Base-by-base conservation (phyloP, 1,140 invertebrate species). In the Teleopsis dalmanni region DNA sequence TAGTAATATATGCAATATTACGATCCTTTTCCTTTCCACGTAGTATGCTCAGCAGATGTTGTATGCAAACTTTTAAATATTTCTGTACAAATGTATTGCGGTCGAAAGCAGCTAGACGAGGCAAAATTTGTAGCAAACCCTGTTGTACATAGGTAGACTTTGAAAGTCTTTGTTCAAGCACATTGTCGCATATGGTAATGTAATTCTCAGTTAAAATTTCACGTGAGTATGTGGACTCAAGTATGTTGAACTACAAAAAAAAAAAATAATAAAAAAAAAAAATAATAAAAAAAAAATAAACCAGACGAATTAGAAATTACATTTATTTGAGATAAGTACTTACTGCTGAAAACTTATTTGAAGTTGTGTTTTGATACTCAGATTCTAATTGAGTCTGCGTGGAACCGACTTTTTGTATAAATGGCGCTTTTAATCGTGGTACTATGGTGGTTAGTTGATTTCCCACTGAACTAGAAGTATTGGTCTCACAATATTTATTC, bases 21-120 rank as follows among this genome's bases (percentile, higher is more conserved):
- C 85, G 78, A 64, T 95, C 91, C 57, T 87, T 86, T 45, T 92
- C 88, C 51, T 86, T 77, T 11, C 85, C 81, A 43, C 83, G 79
- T 25, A 95, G 63, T 18, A 81, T 87, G 5, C 72, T 72, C 40
- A 96, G 68, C 27, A 97, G 73, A 66, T 94, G 90, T 43, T 74
- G 74, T 65, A 97, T 82, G 2, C 88, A 85, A 1, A 81, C 78
- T 14, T 76, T 78, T 3, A 96, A 72, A 73, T 94, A 86, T 55
- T 89, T 79, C 29, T 76, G 76, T 2, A 84, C 78, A 58, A 96
- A 97, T 27, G 80, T 78, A n/a, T 83, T 80, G 46, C 83, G 84
- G 66, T 93, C 85, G 56, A 98, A 95, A 11, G 92, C 91, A 7
- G 91, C 93, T n/a, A 98, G 70, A 45, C 94, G 77, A n/a, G 95